Evolutionary conservation across 2,888 invertebrate species (phyloP).

Genomic region (Apotomis betuletana): DNA sequence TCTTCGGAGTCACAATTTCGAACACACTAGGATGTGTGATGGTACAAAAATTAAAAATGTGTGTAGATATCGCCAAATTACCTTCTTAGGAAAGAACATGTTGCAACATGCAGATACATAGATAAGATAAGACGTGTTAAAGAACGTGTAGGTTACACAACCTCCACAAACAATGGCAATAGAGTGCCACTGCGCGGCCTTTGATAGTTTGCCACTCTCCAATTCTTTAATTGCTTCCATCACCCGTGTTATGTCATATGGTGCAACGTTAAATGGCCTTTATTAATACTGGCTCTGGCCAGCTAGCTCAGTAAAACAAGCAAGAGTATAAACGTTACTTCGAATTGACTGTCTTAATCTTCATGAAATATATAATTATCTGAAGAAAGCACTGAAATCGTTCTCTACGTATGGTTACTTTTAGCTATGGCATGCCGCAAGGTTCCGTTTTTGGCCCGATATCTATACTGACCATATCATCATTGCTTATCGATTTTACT

Average conservation of each 20-base stretch:
- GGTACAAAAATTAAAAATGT: too few relatives aligned
- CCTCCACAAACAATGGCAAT: conserved; percentile 16
- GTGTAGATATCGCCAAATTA: background rate
- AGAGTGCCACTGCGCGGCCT: conserved; percentile 6
- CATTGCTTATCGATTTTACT: too few relatives aligned
- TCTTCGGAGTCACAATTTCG: too few relatives aligned
- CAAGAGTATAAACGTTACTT: too few relatives aligned
- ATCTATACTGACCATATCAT: too few relatives aligned
- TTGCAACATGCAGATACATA: conserved; percentile 2
- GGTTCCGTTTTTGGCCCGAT: too few relatives aligned
- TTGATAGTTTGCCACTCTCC: conserved; percentile 10
- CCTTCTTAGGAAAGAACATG: background rate
- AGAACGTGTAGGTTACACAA: conserved; percentile 14
- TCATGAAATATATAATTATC: too few relatives aligned
- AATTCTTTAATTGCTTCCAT: conserved; percentile 31
- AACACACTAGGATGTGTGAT: too few relatives aligned
- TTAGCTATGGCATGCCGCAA: too few relatives aligned
- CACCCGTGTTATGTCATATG: conserved; percentile 23
- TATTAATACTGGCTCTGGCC: conserved; percentile 6
- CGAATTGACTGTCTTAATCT: too few relatives aligned
- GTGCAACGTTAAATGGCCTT: conserved; percentile 12
- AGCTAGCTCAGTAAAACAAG: background rate
- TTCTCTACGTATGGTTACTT: too few relatives aligned
- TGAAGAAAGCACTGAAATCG: too few relatives aligned
- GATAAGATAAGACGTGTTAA: conserved; percentile 10